Evolutionary conservation across 30 jellyfish, hydroid and myxozoan species (phyloP).

Genomic region (Sanderia malayensis): DNA sequence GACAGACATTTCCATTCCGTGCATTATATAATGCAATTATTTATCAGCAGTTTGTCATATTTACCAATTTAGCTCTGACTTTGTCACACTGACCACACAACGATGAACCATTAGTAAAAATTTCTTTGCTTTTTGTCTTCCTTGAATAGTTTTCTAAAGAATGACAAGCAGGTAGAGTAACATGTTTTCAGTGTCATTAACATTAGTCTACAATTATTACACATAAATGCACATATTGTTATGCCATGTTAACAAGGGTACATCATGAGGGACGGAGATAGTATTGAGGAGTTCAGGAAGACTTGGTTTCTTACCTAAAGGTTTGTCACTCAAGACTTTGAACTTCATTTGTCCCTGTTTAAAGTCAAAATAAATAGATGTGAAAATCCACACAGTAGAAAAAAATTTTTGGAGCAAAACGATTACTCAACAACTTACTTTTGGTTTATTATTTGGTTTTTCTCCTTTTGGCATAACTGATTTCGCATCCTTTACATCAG

Average conservation of each 20-base stretch:
- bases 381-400: background rate
- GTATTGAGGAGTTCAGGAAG: too few relatives aligned
- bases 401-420: background rate
- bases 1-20: too few relatives aligned
- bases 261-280: too few relatives aligned
- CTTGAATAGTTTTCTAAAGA: conserved; percentile 19
- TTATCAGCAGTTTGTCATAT: too few relatives aligned
- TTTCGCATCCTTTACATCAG: conserved; percentile 12
- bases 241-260: too few relatives aligned
- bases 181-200: too few relatives aligned
- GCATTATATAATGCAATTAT: too few relatives aligned
- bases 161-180: too few relatives aligned
- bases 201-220: too few relatives aligned
- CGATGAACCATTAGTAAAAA: background rate
- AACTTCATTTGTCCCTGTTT: conserved; percentile 45
- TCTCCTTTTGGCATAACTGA: conserved; percentile 23
- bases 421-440: conserved; percentile 12
- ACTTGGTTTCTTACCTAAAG: conserved; percentile 64
- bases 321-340: conserved; percentile 48
- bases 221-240: too few relatives aligned
- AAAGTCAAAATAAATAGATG: background rate
- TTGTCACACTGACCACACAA: conserved; percentile 60
- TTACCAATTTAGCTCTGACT: conserved; percentile 51
- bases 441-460: conserved; percentile 14
- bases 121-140: background rate